phyloP scores from a whole-genome alignment of 2,888 invertebrate species.

The Philonicus albiceps region DNA sequence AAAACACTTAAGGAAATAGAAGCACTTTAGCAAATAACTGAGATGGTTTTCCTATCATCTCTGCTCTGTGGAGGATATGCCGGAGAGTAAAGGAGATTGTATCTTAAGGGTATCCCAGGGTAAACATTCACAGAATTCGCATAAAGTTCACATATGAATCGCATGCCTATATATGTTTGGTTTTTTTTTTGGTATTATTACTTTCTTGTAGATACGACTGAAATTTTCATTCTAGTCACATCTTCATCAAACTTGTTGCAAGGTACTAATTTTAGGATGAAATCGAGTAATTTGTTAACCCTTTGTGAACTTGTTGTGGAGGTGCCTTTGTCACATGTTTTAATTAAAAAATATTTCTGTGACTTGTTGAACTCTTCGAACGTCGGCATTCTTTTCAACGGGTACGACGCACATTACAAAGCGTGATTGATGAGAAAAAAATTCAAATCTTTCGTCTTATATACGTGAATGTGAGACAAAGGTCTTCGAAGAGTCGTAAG shows the following conservation, averaged over 20 bases:
- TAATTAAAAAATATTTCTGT: neutral
- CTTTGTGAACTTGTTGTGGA: neutral
- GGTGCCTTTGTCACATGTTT: neutral
- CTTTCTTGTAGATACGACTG: neutral
- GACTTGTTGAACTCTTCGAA: neutral
- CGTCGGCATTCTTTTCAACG: neutral
- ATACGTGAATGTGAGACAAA: neutral
- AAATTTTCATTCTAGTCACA: neutral
- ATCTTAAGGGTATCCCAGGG: neutral
- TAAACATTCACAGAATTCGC: neutral
- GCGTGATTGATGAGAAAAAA: neutral
- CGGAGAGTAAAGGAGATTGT: neutral
- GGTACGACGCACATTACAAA: neutral
- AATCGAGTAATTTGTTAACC: neutral
- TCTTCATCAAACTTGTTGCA: neutral
- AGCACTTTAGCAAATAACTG: neutral
- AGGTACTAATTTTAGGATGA: neutral
- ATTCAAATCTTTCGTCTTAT: neutral
- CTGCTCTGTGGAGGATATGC: neutral
- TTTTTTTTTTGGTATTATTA: neutral
- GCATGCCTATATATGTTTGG: neutral
- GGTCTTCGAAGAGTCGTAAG: neutral
- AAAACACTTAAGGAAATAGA: neutral
- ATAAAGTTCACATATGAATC: neutral
- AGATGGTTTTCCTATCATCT: neutral